Conservation (phyloP, 2,113 vertebrate species). For the Corydoras sp. region DNA sequence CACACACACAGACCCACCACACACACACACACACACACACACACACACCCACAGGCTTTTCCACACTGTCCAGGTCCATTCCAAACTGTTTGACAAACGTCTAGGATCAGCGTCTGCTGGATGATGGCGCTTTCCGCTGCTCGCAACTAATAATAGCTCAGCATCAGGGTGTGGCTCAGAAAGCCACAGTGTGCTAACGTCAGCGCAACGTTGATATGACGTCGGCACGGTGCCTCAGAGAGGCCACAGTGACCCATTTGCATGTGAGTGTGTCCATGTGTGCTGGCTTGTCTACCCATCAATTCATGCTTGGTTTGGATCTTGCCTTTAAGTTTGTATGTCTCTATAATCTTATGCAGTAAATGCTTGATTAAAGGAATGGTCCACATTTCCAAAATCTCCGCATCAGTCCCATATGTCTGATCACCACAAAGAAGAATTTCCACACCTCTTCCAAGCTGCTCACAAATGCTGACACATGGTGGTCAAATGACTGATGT, state of each 20-base stretch:
- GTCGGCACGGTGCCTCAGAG: slow-evolving; percentile 29
- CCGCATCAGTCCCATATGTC: no score
- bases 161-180: slow-evolving; percentile 40
- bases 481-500: no score
- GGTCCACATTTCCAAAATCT: no score
- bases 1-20: slow-evolving; percentile 23
- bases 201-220: slow-evolving; percentile 32
- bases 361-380: no score
- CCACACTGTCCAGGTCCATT: slow-evolving; percentile 35
- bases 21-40: slow-evolving; percentile 17
- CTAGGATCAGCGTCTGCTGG: slow-evolving; percentile 33
- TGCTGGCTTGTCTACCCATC: no score
- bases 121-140: slow-evolving; percentile 21
- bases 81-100: slow-evolving; percentile 43
- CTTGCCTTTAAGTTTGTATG: no score
- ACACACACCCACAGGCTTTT: slow-evolving; percentile 18
- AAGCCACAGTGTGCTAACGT: slow-evolving; percentile 41
- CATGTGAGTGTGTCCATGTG: background rate
- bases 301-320: no score
- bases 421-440: no score
- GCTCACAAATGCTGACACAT: no score
- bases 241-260: slow-evolving; percentile 25
- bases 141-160: slow-evolving; percentile 39
- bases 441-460: no score
- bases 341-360: no score